Base-by-base conservation (phyloP, 92 coral and sea anemone genomes). In the Actinostola sp. region DNA sequence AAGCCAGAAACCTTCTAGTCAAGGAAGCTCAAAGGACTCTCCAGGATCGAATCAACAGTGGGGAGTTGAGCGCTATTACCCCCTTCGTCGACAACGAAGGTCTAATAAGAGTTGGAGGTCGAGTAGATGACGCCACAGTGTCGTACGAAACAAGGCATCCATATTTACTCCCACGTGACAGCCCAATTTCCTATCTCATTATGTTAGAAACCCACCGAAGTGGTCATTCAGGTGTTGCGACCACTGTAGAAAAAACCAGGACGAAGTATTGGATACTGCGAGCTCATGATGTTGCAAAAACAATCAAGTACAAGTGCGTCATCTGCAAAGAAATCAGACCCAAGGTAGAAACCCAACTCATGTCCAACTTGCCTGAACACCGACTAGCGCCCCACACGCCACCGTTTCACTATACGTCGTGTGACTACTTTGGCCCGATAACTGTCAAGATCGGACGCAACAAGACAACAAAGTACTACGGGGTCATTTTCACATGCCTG, bases 251-350 rank as follows among this genome's bases (percentile, higher is more conserved):
- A 28, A 66, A 66, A 44, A 23, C 39, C 0, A 66, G 72, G 16
- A 36, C n/a, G 27, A 41, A 42, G 12, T 75, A 75, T 33, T 75
- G 81, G 81, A n/a, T n/a, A n/a, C n/a, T n/a, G n/a, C n/a, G n/a
- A n/a, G n/a, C n/a, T n/a, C n/a, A n/a, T n/a, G n/a, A 75, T 75
- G 1, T 17, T 75, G 0, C 63, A 50, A 76, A 76, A 56, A 39
- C 35, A 1, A 43, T 76, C 66, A 77, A 77, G 31, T 66, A 1
- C 25, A 66, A 50, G 24, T 77, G 83, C 53, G 74, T 77, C 23
- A 12, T 23, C 65, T 52, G 83, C 54, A 66, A 42, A 28, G 39
- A 27, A 56, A 23, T 29, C 28, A 39, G 34, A 54, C 73, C 51
- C 35, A 19, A 52, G 27, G 35, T 33, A 2, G 75, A 66, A 53